Percentiles rank a stretch among this genome's conserved stretches.
Conservation (phyloP, 2,797 vertebrate genomes). For the Cercopithecus mitis region DNA sequence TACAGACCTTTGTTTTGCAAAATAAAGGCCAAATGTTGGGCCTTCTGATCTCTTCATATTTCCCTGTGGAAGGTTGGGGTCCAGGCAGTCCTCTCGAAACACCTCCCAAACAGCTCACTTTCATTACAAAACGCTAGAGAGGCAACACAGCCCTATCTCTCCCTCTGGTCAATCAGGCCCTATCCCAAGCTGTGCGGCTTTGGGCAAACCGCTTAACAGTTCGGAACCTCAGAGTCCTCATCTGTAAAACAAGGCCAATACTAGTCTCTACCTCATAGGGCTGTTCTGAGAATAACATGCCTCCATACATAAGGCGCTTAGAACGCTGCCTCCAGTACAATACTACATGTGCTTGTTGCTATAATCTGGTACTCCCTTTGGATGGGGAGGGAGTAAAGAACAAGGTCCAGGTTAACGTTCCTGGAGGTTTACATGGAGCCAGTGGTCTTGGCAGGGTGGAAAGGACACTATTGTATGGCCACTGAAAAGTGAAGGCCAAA, state of each 20-base stretch:
- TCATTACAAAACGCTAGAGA: neutral
- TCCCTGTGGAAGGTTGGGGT: conserved; percentile 23
- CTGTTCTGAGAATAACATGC: neutral
- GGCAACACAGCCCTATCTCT: neutral
- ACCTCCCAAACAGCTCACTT: neutral
- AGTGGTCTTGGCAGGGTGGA: neutral
- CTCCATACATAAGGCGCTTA: neutral
- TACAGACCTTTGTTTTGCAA: conserved; percentile 5
- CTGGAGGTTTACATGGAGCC: neutral
- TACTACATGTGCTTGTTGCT: neutral
- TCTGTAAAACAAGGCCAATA: neutral
- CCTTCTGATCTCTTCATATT: neutral
- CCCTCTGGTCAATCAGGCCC: neutral
- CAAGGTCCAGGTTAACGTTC: neutral
- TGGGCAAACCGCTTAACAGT: neutral
- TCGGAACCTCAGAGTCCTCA: neutral
- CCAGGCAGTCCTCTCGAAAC: neutral
- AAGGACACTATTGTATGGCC: neutral
- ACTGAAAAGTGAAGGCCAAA: conserved; percentile 15
- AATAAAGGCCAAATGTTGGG: neutral
- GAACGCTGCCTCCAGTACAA: neutral
- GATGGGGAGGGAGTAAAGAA: neutral
- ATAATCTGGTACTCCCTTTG: neutral
- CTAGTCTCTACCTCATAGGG: neutral
- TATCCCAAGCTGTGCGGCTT: neutral